Percentiles rank a stretch among this genome's conserved stretches.
phyloP scores from a whole-genome alignment of 2,113 vertebrate species.

The Engystomops pustulosus region DNA sequence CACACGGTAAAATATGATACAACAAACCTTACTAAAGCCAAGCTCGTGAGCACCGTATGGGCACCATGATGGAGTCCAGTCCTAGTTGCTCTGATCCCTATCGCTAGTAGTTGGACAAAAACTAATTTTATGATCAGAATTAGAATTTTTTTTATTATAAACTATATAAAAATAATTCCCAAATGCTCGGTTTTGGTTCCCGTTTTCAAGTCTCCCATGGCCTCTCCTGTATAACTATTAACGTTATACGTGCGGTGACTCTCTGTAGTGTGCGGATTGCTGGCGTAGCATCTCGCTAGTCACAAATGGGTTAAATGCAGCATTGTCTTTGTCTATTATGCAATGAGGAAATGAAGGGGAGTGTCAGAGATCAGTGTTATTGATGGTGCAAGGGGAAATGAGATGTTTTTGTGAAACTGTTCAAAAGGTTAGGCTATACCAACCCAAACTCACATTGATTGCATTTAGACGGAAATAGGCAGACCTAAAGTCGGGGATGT shows the following conservation, averaged over 20 bases:
- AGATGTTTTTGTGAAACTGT: conserved; percentile 18
- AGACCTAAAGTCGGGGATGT: no score
- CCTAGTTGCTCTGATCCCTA: neutral
- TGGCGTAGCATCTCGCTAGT: no score
- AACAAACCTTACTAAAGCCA: no score
- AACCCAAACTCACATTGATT: neutral
- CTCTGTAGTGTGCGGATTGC: neutral
- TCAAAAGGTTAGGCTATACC: neutral
- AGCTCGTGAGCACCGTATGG: no score
- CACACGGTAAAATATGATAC: no score
- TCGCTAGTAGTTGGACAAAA: neutral
- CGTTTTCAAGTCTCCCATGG: neutral
- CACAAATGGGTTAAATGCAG: neutral
- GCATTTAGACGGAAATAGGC: neutral
- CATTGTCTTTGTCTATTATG: neutral
- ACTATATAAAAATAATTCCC: neutral
- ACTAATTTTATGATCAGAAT: neutral
- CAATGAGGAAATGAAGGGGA: conserved; percentile 9
- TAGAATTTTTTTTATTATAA: neutral
- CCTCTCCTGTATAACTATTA: neutral
- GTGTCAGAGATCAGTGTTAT: neutral
- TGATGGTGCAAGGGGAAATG: conserved; percentile 8
- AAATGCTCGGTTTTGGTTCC: neutral
- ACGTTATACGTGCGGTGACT: neutral
- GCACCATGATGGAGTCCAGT: neutral